A percentile compares a stretch with the other conserved stretches of the same genome.
Conservation (phyloP, 2,113 vertebrate genomes). For the Onychorhynchus coronatus region DNA sequence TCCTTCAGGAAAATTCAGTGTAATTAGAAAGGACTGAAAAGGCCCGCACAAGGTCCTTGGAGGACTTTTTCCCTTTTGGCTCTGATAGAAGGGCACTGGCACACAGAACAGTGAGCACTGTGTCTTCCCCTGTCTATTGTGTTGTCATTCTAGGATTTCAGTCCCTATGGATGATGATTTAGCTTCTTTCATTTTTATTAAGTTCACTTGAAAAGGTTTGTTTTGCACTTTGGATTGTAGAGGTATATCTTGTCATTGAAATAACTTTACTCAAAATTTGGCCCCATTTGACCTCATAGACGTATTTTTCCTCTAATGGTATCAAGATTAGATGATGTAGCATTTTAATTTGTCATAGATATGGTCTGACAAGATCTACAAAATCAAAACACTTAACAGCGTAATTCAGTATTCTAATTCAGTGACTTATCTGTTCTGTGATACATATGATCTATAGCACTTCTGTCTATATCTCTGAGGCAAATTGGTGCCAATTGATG, state of each 20-base stretch:
- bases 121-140: not conserved
- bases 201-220: not conserved
- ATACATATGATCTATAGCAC: not conserved
- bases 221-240: not conserved
- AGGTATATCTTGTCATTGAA: not conserved
- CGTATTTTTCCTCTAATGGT: not conserved
- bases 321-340: slow-evolving; percentile 20
- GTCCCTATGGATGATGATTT: not conserved
- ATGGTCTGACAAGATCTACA: slow-evolving; percentile 3
- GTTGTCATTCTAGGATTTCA: not conserved
- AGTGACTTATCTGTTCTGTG: not conserved
- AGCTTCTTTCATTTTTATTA: not conserved
- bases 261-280: slow-evolving; percentile 1
- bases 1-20: not conserved
- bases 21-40: not conserved
- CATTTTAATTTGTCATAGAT: slow-evolving; percentile 21
- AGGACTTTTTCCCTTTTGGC: not conserved
- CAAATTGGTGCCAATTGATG: not conserved
- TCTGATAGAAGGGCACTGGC: not conserved
- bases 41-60: not conserved
- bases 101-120: not conserved
- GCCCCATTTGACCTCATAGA: not conserved
- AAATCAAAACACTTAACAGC: not conserved
- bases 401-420: slow-evolving; percentile 14
- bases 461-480: not conserved